A percentile compares a stretch with the other conserved stretches of the same genome.
Conservation (phyloP, 2,888 invertebrate species). For the Ochropacha duplaris region DNA sequence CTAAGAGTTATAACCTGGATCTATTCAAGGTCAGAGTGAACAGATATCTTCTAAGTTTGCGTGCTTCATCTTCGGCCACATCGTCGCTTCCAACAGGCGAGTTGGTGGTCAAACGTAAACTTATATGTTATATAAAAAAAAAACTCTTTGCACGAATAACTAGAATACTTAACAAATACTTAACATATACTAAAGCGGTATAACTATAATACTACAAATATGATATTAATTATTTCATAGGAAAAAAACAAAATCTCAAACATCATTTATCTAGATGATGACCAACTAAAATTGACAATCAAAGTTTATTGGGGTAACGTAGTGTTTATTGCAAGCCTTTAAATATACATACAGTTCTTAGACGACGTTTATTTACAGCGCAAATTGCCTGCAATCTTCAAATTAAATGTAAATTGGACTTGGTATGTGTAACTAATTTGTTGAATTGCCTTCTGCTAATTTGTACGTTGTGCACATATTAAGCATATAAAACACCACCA, state of each 20-base stretch:
- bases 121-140: no score
- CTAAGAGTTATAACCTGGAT: no score
- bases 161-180: no score
- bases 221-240: no score
- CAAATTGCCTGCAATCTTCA: neutral
- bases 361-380: neutral
- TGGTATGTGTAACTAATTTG: neutral
- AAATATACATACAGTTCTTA: neutral
- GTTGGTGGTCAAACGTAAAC: no score
- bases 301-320: neutral
- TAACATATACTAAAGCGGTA: no score
- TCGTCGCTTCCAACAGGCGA: no score
- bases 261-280: neutral
- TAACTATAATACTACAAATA: no score
- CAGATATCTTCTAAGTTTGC: no score
- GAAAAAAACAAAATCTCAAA: neutral
- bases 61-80: no score
- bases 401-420: neutral
- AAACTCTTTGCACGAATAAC: no score
- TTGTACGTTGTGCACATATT: neutral
- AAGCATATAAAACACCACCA: neutral
- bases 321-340: neutral
- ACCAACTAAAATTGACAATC: neutral
- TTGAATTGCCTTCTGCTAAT: neutral
- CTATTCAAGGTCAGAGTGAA: no score